Base-by-base conservation (phyloP, 2,888 invertebrate genomes). In the Drosophila greeni region DNA sequence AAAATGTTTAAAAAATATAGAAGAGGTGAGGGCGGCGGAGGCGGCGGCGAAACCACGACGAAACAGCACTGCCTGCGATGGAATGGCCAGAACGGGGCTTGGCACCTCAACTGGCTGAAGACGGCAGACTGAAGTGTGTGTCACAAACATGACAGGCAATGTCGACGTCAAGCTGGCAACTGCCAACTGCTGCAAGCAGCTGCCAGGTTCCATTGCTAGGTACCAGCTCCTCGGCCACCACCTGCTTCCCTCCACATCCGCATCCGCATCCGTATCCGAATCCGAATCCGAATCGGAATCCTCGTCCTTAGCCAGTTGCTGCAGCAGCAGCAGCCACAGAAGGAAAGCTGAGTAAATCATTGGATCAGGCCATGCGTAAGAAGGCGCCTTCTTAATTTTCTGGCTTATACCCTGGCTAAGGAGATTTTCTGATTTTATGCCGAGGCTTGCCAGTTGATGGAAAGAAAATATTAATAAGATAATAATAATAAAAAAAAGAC, bases 81-180 rank as follows among this genome's bases (percentile, higher is more conserved):
- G 45, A 47, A 47, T 47, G 55, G 52, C 49, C 59, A 39, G 59
- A 37, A 29, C 57, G 43, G 54, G 39, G 47, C 59, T 49, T 53
- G 69, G 57, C 55, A 66, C 57, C 70, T 64, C 55, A 59, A 42
- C 72, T 57, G 57, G 48, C 65, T 66, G 49, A 65, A 52, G 75
- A 45, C 68, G 65, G 59, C 37, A 49, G 74, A 72, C 73, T 81
- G 84, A 83, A 82, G 79, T 82, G 76, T 82, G 82, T 83, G 80
- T 81, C 84, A 79, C 76, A 84, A 79, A 76, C 84, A 84, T 81
- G 82, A 82, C 84, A 82, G 68, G 71, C 73, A 49, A 68, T 49
- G 67, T 67, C 69, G 67, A 69, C 80, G 82, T 82, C 84, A 82
- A 78, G 75, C 75, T 69, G 82, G 56, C 77, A 78, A 72, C 82